These are phyloP conservation scores for Selenia dentaria DNA, from an alignment of 2,888 invertebrate species.

Conservation along the genomic window DNA sequence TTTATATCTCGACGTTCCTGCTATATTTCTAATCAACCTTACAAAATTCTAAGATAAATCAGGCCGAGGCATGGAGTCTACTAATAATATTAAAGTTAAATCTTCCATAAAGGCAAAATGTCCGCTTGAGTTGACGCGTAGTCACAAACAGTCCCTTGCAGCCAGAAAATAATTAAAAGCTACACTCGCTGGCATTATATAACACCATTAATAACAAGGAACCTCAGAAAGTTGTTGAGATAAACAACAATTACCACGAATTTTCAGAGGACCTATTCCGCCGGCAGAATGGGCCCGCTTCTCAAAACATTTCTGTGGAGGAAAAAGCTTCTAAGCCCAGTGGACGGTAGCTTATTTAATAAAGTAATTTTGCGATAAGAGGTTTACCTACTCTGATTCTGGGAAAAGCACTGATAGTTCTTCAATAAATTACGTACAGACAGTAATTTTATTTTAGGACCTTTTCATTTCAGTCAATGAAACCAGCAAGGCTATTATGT, in stretches of 20 bases:
- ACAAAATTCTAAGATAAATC: conserved; percentile 36
- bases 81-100: conserved; percentile 54
- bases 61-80: conserved; percentile 21
- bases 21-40: conserved; percentile 27
- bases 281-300: conserved; percentile 23
- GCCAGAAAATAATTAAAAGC: conserved; percentile 75
- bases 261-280: conserved; percentile 53
- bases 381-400: conserved; percentile 19
- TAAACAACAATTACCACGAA: conserved; percentile 72
- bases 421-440: conserved; percentile 15
- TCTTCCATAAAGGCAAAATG: conserved; percentile 58
- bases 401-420: conserved; percentile 12
- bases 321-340: conserved; percentile 24
- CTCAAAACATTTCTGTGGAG: conserved; percentile 37
- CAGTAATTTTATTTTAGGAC: conserved; percentile 5
- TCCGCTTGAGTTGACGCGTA: conserved; percentile 54
- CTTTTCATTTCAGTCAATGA: neutral
- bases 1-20: too few relatives aligned
- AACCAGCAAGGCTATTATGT: too few relatives aligned
- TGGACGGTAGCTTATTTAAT: conserved; percentile 19
- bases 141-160: conserved; percentile 56
- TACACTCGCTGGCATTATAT: conserved; percentile 68
- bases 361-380: conserved; percentile 24
- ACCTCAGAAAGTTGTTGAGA: conserved; percentile 68
- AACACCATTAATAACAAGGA: conserved; percentile 76